Evolutionary conservation across 1,140 invertebrate species (phyloP), one percentile per base, ranked within the genome.

Genomic region (Apis laboriosa): DNA sequence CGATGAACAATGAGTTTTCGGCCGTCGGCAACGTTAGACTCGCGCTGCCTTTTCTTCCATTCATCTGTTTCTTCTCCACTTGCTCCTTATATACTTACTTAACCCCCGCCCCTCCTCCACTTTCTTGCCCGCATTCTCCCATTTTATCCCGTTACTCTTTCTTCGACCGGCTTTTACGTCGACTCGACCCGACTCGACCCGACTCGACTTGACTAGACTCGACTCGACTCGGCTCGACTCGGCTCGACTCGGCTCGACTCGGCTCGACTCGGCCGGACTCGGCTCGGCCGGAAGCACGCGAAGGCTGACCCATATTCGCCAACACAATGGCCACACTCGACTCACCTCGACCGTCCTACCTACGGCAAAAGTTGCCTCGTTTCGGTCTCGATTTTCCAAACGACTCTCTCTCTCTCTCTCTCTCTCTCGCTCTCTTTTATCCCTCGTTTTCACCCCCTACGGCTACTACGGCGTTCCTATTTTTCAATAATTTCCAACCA

Each of bases 281-380:
- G 77, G 56, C 64, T 77, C 68, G 49, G 77, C 72, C 79, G 86
- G 78, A 88, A 87, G 79, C 81, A 63, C 87, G 77, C 71, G 28
- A 12, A 51, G 51, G 71, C 81, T 87, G 86, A 88, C 87, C 87
- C 67, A 88, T 53, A 87, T 87, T 64, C 71, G 58, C 9, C 86
- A 77, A 88, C 87, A 88, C 87, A 88, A 88, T 88, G 76, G 86
- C 77, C 63, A 66, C 68, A 76, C 82, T 85, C 83, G 73, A 85
- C 86, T 68, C 67, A 66, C 82, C 82, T 71, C 82, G 68, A 80
- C 24, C 72, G 80, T 61, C 73, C 73, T 81, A 24, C 63, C 70
- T 77, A 61, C 60, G 71, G 28, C 77, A 74, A 53, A 72, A 88
- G 83, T 87, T 87, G 80, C 73, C 77, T 76, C 24, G 64, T 87